These are phyloP conservation scores for Allophyes oxyacanthae DNA, from an alignment of 2,888 invertebrate genomes.

Conservation along the genomic window DNA sequence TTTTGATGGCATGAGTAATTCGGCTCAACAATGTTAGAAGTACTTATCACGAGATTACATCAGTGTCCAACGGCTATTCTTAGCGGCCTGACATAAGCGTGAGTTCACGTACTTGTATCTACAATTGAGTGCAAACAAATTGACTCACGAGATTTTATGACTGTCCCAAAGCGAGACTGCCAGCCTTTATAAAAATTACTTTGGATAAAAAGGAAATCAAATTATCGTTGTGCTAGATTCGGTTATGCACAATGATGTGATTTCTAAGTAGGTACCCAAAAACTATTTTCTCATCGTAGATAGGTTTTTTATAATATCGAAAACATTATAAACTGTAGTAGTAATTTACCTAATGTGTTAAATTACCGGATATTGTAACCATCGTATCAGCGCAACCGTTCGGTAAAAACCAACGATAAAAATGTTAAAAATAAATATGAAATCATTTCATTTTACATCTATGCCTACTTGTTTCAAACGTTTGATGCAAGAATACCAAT, in stretches of 20 bases:
- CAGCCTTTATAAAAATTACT: too few species aligned
- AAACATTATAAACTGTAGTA: background rate
- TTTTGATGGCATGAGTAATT: slow-evolving; percentile 6
- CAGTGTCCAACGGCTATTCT: slow-evolving; percentile 58
- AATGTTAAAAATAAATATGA: slow-evolving; percentile 37
- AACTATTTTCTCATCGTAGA: too few species aligned
- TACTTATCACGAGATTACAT: slow-evolving; percentile 53
- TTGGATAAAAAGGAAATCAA: too few species aligned
- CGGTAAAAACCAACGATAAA: slow-evolving; percentile 35
- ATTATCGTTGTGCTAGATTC: too few species aligned
- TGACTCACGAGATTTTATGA: slow-evolving; percentile 12
- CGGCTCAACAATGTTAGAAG: slow-evolving; percentile 19
- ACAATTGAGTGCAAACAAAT: slow-evolving; percentile 27
- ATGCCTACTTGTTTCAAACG: slow-evolving; percentile 1
- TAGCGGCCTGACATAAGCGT: slow-evolving; percentile 43
- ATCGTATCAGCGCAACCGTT: background rate
- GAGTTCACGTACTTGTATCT: slow-evolving; percentile 14
- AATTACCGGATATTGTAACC: slow-evolving; percentile 19
- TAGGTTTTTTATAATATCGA: too few species aligned
- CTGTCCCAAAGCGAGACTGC: background rate
- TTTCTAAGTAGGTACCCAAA: too few species aligned
- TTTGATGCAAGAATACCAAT: background rate
- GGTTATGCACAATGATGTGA: too few species aligned
- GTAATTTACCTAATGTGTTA: background rate
- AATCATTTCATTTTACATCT: slow-evolving; percentile 22